Evolutionary conservation across 2,888 invertebrate species (phyloP), one percentile per base, ranked within the genome.

Genomic region (Diloba caeruleocephala): DNA sequence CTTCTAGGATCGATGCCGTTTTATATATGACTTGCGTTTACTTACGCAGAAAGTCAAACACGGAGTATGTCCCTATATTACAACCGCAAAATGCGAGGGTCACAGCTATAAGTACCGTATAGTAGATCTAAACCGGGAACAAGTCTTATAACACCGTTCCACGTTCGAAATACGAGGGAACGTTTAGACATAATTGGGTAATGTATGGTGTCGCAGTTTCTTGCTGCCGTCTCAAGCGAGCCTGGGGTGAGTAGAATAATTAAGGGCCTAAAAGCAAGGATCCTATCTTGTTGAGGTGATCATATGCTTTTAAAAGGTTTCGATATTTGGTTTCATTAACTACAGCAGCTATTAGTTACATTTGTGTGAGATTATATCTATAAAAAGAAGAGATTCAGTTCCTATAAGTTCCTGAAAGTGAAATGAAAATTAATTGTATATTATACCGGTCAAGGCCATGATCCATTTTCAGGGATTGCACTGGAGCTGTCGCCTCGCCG

Each of bases 381-480:
- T n/a, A n/a, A n/a, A n/a, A n/a, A 25, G 7, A 12, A 32, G 19
- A 33, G 7, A n/a, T 4, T 15, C n/a, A 32, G 1, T 32, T 17
- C 32, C 12, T 12, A 5, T 25, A 3, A 9, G 12, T 4, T 2
- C n/a, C 3, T 9, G 7, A 5, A 3, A 19, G 28, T 28, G 31
- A 26, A 23, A 29, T 12, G 9, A 42, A 19, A 36, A 14, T 10
- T 42, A 29, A 42, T 38, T 52, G 32, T 9, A n/a, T 1, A 8
- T 8, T 7, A 65, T 65, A 31, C 59, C 7, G 60, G 67, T 52
- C 61, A 66, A 26, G 66, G 67, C 9, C 41, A n/a, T 29, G 60
- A 38, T 44, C 52, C 13, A 10, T 21, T 33, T 25, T 21, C 25
- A 13, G 14, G 33, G 37, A 23, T 25, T 45, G 41, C 26, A 42